Evolutionary conservation across 1,140 invertebrate species (phyloP).

Genomic region (Aphelenchoides besseyi): DNA sequence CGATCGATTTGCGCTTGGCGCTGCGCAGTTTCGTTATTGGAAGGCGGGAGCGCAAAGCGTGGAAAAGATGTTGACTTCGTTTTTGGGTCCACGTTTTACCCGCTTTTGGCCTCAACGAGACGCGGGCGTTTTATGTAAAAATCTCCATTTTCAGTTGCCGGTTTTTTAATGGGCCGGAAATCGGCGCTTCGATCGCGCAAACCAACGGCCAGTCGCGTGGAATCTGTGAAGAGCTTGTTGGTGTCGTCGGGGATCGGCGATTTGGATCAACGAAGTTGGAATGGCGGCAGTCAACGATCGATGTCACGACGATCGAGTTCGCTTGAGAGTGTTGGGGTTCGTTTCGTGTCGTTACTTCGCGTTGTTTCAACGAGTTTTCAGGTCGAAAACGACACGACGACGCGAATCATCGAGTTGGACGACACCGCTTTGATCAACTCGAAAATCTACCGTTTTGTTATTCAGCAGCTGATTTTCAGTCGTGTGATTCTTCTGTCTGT

Average conservation of each 20-base stretch:
- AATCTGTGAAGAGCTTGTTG: neutral
- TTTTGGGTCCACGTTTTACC: too few relatives aligned
- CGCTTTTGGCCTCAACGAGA: too few relatives aligned
- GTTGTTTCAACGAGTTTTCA: neutral
- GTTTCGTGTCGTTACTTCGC: neutral
- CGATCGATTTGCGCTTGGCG: too few relatives aligned
- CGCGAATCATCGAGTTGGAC: neutral
- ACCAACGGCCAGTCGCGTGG: neutral
- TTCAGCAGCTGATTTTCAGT: slow-evolving; percentile 38
- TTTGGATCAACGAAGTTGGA: neutral
- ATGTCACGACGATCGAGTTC: neutral
- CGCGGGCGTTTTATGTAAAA: too few relatives aligned
- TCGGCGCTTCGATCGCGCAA: slow-evolving; percentile 5
- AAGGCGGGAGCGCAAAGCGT: too few relatives aligned
- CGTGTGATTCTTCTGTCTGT: slow-evolving; percentile 36
- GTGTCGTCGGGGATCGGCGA: neutral
- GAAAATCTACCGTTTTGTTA: slow-evolving; percentile 13
- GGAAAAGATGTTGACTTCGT: too few relatives aligned
- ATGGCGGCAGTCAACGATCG: neutral
- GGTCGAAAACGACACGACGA: neutral
- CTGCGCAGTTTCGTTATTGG: too few relatives aligned
- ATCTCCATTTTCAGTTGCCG: too few relatives aligned
- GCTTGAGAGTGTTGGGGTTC: neutral
- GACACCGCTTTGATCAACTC: neutral
- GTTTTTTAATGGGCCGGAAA: slow-evolving; percentile 12